Base-by-base conservation (phyloP, 1,140 invertebrate species). In the Paraescarpia echinospica region DNA sequence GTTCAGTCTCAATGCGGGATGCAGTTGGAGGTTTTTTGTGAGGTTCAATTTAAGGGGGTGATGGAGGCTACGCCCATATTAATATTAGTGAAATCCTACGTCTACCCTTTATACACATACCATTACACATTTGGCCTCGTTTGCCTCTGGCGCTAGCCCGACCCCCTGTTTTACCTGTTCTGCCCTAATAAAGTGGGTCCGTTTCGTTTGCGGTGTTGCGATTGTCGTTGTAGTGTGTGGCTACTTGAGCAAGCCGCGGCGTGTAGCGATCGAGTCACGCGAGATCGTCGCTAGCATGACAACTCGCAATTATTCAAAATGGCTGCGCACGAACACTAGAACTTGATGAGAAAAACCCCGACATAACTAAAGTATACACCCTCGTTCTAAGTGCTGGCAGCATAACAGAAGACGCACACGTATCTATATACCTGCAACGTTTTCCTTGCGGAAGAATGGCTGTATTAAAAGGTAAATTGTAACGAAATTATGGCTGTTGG, bases 231-330 rank as follows among this genome's bases (percentile, higher is more conserved):
- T 77, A 77, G 59, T 18, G 22, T 18, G 14, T 77, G 27, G 22
- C 59, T 27, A 2, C 59, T 77, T 18, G 59, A 77, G 59, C 59
- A 77, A 77, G 59, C 59, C 59, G 59, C 59, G 0, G 59, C 59
- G 59, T 77, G 59, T 77, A 77, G 59, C 59, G 59, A 77, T 77
- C 59, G 59, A 77, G 59, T 77, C 59, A 77, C 59, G 59, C 59
- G 59, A 77, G 59, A 77, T 77, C 59, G 59, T 77, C 59, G 59
- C 18, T 77, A 77, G 59, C 59, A 77, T 77, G 59, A 77, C 59
- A 77, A 77, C 59, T 77, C 59, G 59, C 59, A 77, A 77, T 77
- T 77, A 77, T 77, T 77, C 59, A 77, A 77, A 77, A 77, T 77
- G 59, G 59, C 59, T 77, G 59, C 59, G 59, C 59, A 77, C 59